These are phyloP conservation scores for Petroica traversi DNA, from an alignment of 2,113 vertebrate species.

Conservation along the genomic window DNA sequence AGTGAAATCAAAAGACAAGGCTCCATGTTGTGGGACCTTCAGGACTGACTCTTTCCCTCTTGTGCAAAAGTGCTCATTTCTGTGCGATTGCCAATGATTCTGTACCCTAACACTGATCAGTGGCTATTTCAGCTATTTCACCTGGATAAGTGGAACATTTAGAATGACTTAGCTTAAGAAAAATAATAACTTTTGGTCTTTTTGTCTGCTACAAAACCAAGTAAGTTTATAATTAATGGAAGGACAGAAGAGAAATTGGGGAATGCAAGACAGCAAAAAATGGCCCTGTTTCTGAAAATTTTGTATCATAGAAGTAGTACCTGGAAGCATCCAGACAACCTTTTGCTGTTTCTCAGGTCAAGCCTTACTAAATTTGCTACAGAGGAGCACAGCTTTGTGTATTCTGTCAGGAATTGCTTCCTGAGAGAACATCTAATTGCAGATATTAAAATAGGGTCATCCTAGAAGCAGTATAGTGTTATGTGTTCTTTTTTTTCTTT, in stretches of 20 bases:
- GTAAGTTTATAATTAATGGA: neutral
- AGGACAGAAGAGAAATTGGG: neutral
- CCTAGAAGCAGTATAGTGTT: neutral
- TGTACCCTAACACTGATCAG: neutral
- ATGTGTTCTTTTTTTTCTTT: neutral
- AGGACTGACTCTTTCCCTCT: neutral
- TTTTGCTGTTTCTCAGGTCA: neutral
- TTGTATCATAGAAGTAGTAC: neutral
- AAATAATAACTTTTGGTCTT: neutral
- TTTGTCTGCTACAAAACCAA: neutral
- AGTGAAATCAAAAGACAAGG: neutral
- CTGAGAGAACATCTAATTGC: neutral
- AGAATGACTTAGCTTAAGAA: neutral
- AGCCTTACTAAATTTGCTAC: neutral
- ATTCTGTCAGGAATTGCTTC: neutral
- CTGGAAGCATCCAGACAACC: neutral
- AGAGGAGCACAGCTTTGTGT: neutral
- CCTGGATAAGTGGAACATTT: rapidly evolving
- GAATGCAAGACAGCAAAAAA: neutral
- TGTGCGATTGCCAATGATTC: neutral
- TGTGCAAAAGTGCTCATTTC: neutral
- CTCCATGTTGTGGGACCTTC: neutral
- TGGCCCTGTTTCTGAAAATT: neutral
- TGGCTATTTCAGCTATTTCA: neutral
- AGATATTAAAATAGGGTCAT: neutral